Evolutionary conservation across 2,113 vertebrate genomes (phyloP), one percentile per base, ranked within the genome.

Genomic region (Noturus placidus): DNA sequence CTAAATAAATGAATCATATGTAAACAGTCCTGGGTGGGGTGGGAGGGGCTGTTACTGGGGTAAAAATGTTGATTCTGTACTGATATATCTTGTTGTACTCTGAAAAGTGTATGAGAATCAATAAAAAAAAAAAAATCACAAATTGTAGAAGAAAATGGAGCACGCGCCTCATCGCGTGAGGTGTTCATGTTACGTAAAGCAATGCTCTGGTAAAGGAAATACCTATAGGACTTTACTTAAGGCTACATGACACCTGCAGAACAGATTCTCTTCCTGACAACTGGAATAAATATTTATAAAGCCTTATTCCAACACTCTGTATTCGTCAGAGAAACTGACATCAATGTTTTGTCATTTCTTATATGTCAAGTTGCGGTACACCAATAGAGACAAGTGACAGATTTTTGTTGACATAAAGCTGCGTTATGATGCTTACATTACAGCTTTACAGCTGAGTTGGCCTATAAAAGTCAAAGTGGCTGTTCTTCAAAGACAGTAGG

Each of bases 401-500:
- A 61, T 61, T 82, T 61, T 25, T 42, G 30, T 61, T 82, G 56
- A 82, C 56, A 82, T 59, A 27, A 61, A 38, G 17, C 35, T 82
- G 33, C 9, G 30, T 59, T 61, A 42, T 82, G 57, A 82, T 42
- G 33, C 33, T 42, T 82, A 42, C 6, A 33, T 80, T 80, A 80
- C 78, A 22, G 52, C n/a, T 57, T 35, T 80, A 80, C 11, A 61
- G 27, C 79, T 13, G 33, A 82, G 57, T 4, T 61, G 35, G 25
- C 5, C 46, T 89, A 54, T 78, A 82, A 74, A 86, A 74, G 69
- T 72, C 70, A 69, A 77, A 46, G 82, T 82, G 82, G 89, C 50
- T 57, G 15, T 79, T 46, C 54, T 69, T 61, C 42, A 35, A 81
- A 82, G 42, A 79, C 80, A 80, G 84, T 27, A 25, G 59, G 63